These are phyloP conservation scores for Drosophila sechellia DNA, from an alignment of 1,140 invertebrate species.

Conservation along the genomic window DNA sequence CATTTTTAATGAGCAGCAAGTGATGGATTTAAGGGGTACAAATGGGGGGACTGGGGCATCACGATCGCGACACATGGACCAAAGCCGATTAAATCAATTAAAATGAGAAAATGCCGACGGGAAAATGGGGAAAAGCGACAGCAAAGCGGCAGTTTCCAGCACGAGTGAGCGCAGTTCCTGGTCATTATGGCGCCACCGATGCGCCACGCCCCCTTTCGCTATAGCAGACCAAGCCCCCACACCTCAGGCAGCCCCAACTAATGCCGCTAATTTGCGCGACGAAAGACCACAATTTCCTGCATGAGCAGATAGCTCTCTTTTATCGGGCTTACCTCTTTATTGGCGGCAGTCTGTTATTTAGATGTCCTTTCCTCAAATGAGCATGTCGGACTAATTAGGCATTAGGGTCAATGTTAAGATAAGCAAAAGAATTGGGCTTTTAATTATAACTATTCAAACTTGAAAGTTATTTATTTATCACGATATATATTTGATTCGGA, in stretches of 20 bases:
- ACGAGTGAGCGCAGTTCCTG: constrained; percentile 45
- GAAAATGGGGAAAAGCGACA: constrained; percentile 47
- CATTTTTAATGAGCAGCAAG: constrained; percentile 66
- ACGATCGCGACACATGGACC: constrained; percentile 62
- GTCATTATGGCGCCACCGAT: constrained; percentile 53
- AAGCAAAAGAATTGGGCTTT: not conserved
- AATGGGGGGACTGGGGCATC: constrained; percentile 11
- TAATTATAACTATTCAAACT: not conserved
- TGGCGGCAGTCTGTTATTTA: constrained; percentile 2
- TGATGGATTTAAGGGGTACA: constrained; percentile 4
- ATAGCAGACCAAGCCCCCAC: not conserved
- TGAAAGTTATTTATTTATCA: too few species aligned
- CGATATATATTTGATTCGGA: not conserved
- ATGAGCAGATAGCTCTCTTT: constrained; percentile 19
- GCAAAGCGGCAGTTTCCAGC: constrained; percentile 61
- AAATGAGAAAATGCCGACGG: constrained; percentile 66
- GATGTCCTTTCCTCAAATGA: constrained; percentile 13
- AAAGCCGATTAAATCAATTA: constrained; percentile 82
- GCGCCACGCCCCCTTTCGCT: not conserved
- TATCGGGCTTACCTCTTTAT: constrained; percentile 14
- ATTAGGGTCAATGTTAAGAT: not conserved
- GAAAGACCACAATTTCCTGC: constrained; percentile 49
- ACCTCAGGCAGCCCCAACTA: constrained; percentile 23
- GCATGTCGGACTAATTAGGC: constrained; percentile 1
- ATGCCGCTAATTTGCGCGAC: constrained; percentile 68